Evolutionary conservation across 2,113 vertebrate species (phyloP).

Genomic region (Ceyx margarethae): DNA sequence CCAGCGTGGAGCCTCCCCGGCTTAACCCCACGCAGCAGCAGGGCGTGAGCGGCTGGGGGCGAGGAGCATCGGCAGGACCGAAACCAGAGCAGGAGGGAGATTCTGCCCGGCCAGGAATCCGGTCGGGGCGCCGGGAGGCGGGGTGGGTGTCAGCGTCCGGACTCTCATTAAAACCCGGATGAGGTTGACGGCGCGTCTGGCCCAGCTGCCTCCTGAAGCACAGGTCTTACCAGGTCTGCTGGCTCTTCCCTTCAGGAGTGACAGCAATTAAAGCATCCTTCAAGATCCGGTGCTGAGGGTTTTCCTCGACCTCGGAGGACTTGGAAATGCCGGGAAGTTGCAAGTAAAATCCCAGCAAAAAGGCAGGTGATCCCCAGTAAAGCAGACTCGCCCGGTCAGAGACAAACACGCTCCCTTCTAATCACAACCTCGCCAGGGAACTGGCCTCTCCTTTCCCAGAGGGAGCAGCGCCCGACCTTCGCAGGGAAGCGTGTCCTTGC

Average conservation of each 20-base stretch:
- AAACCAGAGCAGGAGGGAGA: background rate
- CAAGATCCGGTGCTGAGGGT: rapidly evolving
- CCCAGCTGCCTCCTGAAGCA: background rate
- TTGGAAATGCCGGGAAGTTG: background rate
- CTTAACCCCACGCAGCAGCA: background rate
- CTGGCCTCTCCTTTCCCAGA: background rate
- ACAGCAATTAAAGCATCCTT: background rate
- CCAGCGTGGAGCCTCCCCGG: background rate
- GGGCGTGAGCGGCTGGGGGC: background rate
- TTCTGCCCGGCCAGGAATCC: background rate
- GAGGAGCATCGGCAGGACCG: background rate
- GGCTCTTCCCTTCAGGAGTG: background rate
- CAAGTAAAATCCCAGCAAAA: background rate
- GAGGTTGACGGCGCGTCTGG: background rate
- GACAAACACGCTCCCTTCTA: background rate
- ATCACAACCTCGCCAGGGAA: background rate
- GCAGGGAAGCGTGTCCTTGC: background rate
- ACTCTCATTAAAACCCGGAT: background rate
- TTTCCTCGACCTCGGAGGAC: background rate
- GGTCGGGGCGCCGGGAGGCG: background rate
- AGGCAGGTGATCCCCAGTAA: background rate
- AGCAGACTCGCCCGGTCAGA: background rate
- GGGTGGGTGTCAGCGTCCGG: background rate
- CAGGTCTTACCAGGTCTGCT: slow-evolving; percentile 18
- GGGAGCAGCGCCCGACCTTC: rapidly evolving